Conservation (phyloP, 2,113 vertebrate genomes). For the Cephalopterus ornatus region DNA sequence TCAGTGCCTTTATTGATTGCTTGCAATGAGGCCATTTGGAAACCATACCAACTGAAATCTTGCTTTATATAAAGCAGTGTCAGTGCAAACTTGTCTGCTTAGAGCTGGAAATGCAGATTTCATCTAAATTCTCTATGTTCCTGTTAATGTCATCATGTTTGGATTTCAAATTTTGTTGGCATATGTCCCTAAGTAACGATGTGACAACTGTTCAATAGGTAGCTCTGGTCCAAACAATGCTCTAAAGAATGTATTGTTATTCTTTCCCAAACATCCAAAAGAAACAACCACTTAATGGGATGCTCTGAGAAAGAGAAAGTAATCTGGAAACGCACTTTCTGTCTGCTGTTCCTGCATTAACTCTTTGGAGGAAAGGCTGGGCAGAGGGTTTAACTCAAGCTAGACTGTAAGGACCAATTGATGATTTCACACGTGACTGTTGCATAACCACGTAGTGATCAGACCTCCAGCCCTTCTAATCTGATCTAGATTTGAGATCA, state of each 20-base stretch:
- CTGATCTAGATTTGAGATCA: not conserved
- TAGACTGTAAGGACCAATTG: not conserved
- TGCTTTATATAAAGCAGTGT: not conserved
- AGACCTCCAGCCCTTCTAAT: not conserved
- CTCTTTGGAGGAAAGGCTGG: not conserved
- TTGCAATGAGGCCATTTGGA: not conserved
- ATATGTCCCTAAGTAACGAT: not conserved
- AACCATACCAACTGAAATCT: not conserved
- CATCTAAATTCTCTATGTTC: not conserved
- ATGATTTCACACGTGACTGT: not conserved
- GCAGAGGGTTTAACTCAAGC: not conserved
- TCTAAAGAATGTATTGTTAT: not conserved
- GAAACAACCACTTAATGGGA: not conserved
- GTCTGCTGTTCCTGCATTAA: not conserved
- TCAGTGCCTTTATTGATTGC: not conserved
- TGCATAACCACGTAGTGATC: not conserved
- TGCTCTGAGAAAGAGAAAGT: not conserved
- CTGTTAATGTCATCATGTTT: not conserved
- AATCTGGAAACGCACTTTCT: not conserved
- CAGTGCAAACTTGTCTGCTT: not conserved
- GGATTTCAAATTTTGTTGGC: not conserved
- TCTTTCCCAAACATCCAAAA: not conserved
- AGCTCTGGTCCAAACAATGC: not conserved
- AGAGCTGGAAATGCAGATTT: not conserved
- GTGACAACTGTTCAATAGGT: not conserved